Base-by-base conservation (phyloP, 2,797 vertebrate genomes). In the Leptatherina wallacei region DNA sequence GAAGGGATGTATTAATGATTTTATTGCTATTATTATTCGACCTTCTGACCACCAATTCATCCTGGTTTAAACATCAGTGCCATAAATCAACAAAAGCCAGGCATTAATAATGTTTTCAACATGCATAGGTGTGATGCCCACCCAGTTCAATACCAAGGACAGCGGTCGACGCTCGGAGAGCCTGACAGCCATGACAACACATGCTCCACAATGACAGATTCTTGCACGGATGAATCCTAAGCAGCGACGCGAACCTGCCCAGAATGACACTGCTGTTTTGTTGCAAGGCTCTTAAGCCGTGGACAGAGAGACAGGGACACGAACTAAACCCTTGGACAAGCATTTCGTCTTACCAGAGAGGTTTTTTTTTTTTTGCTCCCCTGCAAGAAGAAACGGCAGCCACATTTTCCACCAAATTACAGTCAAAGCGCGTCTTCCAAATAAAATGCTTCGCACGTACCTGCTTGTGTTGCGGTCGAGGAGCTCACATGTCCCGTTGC, bases 141-240 rank as follows among this genome's bases (percentile, higher is more conserved):
- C 85, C 87, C 80, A 69, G 81, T 92, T 94, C 93, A 93, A 93
- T 47, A 94, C 94, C 94, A 94, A 92, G 93, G 94, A 94, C 94
- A 94, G 94, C 94, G 91, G 90, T 80, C 88, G 85, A 82, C 84
- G 86, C 85, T 30, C 85, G 65, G 62, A 73, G 69, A 61, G 83
- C 75, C 88, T 89, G 89, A 85, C 89, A 90, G 89, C 90, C 89
- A 87, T 86, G 90, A 90, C 89, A 88, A 87, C 90, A 87, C 83
- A 79, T 56, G 85, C 86, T 24, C 78, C 44, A 61, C 72, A 71
- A 83, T 67, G 69, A 87, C 85, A 80, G 71, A 81, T 85, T 78
- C 58, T 75, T 77, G 88, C 79, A 71, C 71, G 71, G 73, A 71
- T 56, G 83, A 83, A 72, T 62, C 69, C 73, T 44, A 68, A 78